Conservation (phyloP, 2,797 vertebrate species). For the Peromyscus eremicus region DNA sequence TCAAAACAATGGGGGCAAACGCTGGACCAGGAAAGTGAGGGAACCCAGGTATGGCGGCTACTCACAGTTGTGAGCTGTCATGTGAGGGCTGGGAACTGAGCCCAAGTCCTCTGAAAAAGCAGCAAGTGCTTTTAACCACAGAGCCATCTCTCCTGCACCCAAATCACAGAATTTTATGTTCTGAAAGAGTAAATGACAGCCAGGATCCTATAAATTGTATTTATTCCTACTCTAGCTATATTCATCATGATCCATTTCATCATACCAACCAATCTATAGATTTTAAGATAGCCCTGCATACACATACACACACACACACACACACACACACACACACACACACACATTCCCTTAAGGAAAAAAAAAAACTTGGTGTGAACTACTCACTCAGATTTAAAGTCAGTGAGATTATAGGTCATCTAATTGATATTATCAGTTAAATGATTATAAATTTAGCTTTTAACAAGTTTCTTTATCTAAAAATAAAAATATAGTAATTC, state of each 20-base stretch:
- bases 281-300: not conserved
- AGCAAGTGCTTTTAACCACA: not conserved
- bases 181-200: not conserved
- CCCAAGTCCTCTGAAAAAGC: not conserved
- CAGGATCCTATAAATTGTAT: not conserved
- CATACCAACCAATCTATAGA: not conserved
- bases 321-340: not conserved
- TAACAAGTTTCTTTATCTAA: constrained; percentile 23
- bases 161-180: not conserved
- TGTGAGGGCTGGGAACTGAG: not conserved
- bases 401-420: not conserved
- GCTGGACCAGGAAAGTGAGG: not conserved
- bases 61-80: not conserved
- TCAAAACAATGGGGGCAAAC: constrained; percentile 34
- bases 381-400: constrained; percentile 41
- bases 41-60: not conserved
- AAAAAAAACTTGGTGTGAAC: not conserved
- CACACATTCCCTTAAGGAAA: not conserved
- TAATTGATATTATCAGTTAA: not conserved
- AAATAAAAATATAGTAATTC: not conserved
- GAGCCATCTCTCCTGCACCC: too few species aligned
- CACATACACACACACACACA: not conserved
- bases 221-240: not conserved
- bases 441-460: constrained; percentile 28
- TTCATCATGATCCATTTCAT: not conserved